A percentile compares a stretch with the other conserved stretches of the same genome.
Conservation (phyloP, 1,140 invertebrate species). For the Zeugodacus cucurbitae region DNA sequence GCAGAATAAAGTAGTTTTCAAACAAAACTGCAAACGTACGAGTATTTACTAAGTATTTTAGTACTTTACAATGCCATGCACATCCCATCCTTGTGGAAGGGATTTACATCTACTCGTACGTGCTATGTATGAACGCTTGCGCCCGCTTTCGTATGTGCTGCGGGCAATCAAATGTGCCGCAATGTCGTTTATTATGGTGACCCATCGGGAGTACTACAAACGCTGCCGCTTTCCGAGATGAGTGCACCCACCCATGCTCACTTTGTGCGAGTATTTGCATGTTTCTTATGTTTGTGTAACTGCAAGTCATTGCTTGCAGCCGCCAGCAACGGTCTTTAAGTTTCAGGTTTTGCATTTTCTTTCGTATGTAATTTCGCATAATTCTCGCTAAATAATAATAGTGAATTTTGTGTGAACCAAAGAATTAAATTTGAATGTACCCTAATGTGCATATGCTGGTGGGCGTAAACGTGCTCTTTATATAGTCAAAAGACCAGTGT, state of each 20-base stretch:
- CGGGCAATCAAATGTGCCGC: not conserved
- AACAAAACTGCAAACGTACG: not conserved
- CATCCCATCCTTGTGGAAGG: no score
- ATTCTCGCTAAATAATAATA: no score
- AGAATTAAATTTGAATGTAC: no score
- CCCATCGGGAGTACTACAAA: not conserved
- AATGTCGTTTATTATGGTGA: not conserved
- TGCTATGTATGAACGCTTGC: not conserved
- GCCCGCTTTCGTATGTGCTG: not conserved
- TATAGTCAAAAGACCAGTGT: no score
- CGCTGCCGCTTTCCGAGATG: not conserved
- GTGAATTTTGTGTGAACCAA: no score
- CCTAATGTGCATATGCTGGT: no score
- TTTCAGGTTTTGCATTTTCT: not conserved
- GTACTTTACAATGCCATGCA: not conserved
- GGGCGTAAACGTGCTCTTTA: no score
- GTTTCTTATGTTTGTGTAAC: not conserved
- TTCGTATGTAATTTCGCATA: not conserved
- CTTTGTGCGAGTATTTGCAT: not conserved
- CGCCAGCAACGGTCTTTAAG: not conserved
- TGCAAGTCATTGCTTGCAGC: not conserved
- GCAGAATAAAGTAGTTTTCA: not conserved
- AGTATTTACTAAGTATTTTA: not conserved
- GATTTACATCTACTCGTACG: not conserved
- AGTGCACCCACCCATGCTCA: not conserved